Evolutionary conservation across 1,140 invertebrate species (phyloP).

Genomic region (Caenorhabditis tropicalis): DNA sequence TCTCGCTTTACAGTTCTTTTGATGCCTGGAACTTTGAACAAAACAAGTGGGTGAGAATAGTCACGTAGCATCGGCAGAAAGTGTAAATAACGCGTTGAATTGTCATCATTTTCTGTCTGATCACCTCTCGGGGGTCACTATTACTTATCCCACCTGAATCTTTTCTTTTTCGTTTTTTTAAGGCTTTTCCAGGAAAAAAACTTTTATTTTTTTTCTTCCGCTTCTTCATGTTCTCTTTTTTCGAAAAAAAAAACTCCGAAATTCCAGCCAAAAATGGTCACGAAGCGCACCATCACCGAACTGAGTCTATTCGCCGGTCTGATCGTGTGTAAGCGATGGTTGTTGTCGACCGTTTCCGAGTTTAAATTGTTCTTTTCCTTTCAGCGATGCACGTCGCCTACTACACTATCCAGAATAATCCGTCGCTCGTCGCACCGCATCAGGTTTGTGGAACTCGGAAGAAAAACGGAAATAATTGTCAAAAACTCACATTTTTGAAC

Average conservation of each 20-base stretch:
- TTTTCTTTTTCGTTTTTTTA: background rate
- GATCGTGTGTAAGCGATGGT: slow-evolving; percentile 45
- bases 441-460: background rate
- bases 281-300: slow-evolving; percentile 27
- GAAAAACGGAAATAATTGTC: no score
- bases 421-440: slow-evolving; percentile 45
- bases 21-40: background rate
- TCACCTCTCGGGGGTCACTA: background rate
- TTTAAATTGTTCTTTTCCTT: slow-evolving; percentile 4
- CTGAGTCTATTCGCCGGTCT: slow-evolving; percentile 40
- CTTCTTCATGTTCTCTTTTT: background rate
- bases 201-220: background rate
- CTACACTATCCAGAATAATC: slow-evolving; percentile 58
- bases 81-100: slow-evolving; percentile 22
- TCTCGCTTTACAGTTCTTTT: background rate
- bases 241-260: no score
- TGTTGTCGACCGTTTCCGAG: background rate
- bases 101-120: slow-evolving; percentile 34
- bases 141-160: no score
- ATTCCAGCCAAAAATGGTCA: slow-evolving; percentile 43
- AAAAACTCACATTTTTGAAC: no score
- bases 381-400: slow-evolving; percentile 60
- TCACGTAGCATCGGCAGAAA: slow-evolving; percentile 9
- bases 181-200: background rate
- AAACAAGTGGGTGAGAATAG: background rate